These are phyloP conservation scores for Achatina immaculata DNA, from an alignment of 1,140 invertebrate species.

Conservation along the genomic window DNA sequence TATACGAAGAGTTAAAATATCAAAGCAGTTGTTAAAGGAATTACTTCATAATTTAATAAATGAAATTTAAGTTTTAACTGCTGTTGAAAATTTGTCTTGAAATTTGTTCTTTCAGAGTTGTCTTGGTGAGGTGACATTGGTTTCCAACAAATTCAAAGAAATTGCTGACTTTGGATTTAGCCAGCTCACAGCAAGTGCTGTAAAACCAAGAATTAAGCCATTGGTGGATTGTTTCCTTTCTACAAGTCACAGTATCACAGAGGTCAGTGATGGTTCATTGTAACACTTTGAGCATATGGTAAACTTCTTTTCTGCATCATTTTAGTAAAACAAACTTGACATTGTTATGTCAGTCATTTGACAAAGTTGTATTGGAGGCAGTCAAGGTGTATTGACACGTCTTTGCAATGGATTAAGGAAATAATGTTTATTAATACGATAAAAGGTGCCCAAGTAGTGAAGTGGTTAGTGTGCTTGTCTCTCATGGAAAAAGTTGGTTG, in stretches of 20 bases:
- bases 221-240: constrained; percentile 87
- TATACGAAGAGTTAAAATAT: too few species aligned
- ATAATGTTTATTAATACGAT: too few species aligned
- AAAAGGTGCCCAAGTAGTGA: too few species aligned
- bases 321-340: background rate
- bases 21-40: too few species aligned
- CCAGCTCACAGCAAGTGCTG: constrained; percentile 83
- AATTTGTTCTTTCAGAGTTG: constrained; percentile 69
- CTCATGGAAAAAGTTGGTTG: too few species aligned
- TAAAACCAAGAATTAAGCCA: constrained; percentile 89
- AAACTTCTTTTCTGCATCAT: background rate
- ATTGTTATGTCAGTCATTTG: background rate
- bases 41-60: too few species aligned
- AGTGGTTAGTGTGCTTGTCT: too few species aligned
- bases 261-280: constrained; percentile 76
- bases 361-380: too few species aligned
- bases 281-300: background rate
- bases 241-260: constrained; percentile 84
- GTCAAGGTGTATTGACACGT: too few species aligned
- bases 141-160: constrained; percentile 82
- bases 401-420: too few species aligned
- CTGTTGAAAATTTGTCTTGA: background rate
- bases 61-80: too few species aligned
- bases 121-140: constrained; percentile 80
- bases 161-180: constrained; percentile 88